phyloP scores from a whole-genome alignment of 1,140 invertebrate genomes.

The Nasonia longicornis region DNA sequence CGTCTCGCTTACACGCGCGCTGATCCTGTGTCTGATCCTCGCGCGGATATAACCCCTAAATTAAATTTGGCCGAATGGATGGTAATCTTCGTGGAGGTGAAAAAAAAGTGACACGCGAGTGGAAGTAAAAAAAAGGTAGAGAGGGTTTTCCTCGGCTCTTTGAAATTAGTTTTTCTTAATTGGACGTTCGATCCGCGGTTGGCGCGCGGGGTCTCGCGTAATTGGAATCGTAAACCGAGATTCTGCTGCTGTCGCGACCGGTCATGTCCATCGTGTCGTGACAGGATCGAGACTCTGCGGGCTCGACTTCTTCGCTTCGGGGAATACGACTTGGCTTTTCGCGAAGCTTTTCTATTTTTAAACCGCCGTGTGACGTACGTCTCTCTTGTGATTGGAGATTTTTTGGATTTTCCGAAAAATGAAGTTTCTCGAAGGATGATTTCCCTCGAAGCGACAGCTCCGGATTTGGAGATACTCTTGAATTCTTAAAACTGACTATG shows the following conservation, averaged over 20 bases:
- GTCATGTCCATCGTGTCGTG: not conserved
- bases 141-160: slow-evolving; percentile 46
- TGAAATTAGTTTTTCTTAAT: slow-evolving; percentile 65
- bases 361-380: not conserved
- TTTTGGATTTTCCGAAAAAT: too few relatives aligned
- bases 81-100: slow-evolving; percentile 29
- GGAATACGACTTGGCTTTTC: not conserved
- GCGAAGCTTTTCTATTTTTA: not conserved
- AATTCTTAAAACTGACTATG: too few relatives aligned
- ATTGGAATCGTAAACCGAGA: slow-evolving; percentile 59
- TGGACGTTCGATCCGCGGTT: slow-evolving; percentile 54
- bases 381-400: too few relatives aligned
- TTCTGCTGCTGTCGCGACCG: not conserved
- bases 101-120: not conserved
- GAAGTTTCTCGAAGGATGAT: too few relatives aligned
- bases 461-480: too few relatives aligned
- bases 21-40: slow-evolving; percentile 42
- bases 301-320: not conserved
- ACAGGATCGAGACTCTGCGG: not conserved
- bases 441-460: too few relatives aligned
- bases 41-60: slow-evolving; percentile 57
- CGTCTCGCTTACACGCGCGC: not conserved
- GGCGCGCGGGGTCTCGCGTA: slow-evolving; percentile 44
- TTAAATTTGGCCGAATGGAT: slow-evolving; percentile 55
- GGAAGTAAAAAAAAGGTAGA: not conserved